phyloP scores from a whole-genome alignment of 2,888 invertebrate genomes.

The Labia minor region DNA sequence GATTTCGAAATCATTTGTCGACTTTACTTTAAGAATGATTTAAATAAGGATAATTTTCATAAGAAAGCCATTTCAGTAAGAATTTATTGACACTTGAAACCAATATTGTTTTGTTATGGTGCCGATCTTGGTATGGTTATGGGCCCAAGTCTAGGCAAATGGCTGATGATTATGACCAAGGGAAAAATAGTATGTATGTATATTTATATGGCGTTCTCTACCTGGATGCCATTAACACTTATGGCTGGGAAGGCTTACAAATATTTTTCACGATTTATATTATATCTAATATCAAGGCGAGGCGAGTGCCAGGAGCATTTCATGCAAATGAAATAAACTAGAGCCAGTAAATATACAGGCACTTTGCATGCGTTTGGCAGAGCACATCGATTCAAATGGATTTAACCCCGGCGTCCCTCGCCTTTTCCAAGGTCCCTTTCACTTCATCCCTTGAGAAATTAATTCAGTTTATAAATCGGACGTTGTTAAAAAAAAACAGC shows the following conservation, averaged over 20 bases:
- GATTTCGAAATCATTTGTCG: too few species aligned
- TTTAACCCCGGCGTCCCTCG: neutral
- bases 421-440: neutral
- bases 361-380: constrained; percentile 13
- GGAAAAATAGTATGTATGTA: neutral
- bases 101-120: constrained; percentile 1
- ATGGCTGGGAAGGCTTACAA: constrained; percentile 4
- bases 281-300: constrained; percentile 7
- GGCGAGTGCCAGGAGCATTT: constrained; percentile 13
- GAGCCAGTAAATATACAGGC: constrained; percentile 13
- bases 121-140: neutral
- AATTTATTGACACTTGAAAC: neutral
- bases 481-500: neutral
- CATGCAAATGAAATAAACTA: constrained; percentile 13
- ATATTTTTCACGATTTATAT: constrained; percentile 7
- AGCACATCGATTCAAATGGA: constrained; percentile 13
- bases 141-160: neutral
- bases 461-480: constrained; percentile 3
- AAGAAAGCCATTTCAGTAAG: neutral
- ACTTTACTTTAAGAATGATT: too few species aligned
- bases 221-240: constrained; percentile 13
- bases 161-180: neutral
- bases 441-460: neutral
- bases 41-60: too few species aligned
- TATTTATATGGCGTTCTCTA: neutral